phyloP scores from a whole-genome alignment of 2,797 vertebrate genomes.

The Alosa sapidissima region DNA sequence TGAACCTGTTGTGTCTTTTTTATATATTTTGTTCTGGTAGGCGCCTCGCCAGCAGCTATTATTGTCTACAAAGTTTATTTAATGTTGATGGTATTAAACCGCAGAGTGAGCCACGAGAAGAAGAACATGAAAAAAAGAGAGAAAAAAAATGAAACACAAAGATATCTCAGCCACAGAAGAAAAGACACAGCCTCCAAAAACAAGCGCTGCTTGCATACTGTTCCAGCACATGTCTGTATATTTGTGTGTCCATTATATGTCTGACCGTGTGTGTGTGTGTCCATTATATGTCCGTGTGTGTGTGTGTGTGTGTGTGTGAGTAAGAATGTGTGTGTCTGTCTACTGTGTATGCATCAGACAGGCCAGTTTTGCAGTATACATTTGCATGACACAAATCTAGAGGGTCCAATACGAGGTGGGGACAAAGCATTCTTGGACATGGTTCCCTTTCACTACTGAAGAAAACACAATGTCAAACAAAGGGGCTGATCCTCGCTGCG shows the following conservation, averaged over 20 bases:
- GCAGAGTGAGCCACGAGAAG: constrained; percentile 62
- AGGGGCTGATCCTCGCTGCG: neutral
- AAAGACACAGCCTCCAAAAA: constrained; percentile 64
- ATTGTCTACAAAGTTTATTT: constrained; percentile 78
- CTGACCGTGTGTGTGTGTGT: constrained; percentile 23
- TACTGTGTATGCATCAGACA: constrained; percentile 49
- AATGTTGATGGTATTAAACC: constrained; percentile 74
- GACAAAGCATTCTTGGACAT: constrained; percentile 51
- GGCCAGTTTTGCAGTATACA: constrained; percentile 58
- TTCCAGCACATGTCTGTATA: neutral
- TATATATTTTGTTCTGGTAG: constrained; percentile 72
- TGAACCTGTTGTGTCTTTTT: constrained; percentile 78
- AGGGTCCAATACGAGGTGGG: constrained; percentile 57
- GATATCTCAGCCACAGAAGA: constrained; percentile 67
- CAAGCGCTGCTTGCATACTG: constrained; percentile 46
- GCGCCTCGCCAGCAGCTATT: constrained; percentile 75
- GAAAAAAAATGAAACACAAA: constrained; percentile 42
- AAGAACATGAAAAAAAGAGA: constrained; percentile 56
- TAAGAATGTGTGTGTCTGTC: constrained; percentile 39
- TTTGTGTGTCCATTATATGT: neutral
- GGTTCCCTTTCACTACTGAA: constrained; percentile 54
- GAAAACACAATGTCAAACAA: constrained; percentile 31
- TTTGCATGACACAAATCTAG: constrained; percentile 47
- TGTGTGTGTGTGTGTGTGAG: neutral
- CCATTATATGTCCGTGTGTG: neutral